Conservation (phyloP, 2,797 vertebrate genomes). For the Cynopterus sphinx region DNA sequence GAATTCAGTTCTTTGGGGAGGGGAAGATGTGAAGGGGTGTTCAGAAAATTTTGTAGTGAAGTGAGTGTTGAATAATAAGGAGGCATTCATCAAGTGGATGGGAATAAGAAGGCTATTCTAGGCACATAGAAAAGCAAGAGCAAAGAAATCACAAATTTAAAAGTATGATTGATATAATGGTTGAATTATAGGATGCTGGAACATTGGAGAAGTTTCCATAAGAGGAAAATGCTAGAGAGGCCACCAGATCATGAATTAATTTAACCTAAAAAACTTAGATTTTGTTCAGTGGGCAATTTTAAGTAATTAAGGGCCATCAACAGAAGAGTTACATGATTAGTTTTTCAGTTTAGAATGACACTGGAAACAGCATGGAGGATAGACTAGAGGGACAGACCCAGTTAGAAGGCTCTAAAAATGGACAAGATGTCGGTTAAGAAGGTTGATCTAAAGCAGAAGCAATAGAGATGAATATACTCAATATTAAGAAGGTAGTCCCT, state of each 20-base stretch:
- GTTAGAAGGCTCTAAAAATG: not conserved
- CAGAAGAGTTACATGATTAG: not conserved
- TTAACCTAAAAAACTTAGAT: not conserved
- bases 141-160: not conserved
- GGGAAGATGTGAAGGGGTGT: not conserved
- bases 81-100: not conserved
- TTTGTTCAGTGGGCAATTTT: not conserved
- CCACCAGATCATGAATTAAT: not conserved
- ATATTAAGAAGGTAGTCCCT: not conserved
- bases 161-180: not conserved
- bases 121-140: not conserved
- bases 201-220: not conserved
- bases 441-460: not conserved
- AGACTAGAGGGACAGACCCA: not conserved
- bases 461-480: not conserved
- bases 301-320: not conserved
- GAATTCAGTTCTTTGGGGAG: not conserved
- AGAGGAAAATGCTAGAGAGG: not conserved
- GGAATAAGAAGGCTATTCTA: not conserved
- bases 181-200: not conserved
- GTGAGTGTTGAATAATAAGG: not conserved
- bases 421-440: not conserved
- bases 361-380: not conserved
- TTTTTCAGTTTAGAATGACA: slow-evolving; percentile 12
- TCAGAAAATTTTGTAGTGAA: not conserved